phyloP scores from a whole-genome alignment of 2,113 vertebrate genomes.

The Vombatus ursinus region DNA sequence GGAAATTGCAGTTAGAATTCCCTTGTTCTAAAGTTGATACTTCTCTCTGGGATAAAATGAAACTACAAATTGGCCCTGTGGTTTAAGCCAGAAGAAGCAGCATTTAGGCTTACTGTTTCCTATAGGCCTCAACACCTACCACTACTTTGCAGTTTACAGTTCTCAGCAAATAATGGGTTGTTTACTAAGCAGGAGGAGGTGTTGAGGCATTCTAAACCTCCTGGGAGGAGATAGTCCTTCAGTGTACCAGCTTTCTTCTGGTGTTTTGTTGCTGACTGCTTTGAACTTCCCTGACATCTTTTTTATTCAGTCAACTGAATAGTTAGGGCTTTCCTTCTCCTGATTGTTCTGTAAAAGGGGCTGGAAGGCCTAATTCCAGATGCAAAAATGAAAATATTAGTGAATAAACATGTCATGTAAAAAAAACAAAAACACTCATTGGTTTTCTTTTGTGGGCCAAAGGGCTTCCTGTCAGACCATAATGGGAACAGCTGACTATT shows the following conservation, averaged over 20 bases:
- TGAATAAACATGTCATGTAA: constrained; percentile 10
- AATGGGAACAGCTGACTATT: neutral
- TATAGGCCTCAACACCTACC: neutral
- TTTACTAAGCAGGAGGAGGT: neutral
- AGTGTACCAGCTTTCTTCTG: neutral
- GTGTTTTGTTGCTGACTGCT: neutral
- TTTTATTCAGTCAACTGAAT: neutral
- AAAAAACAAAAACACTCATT: neutral
- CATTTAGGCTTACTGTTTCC: constrained; percentile 8
- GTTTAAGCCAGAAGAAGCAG: constrained; percentile 7
- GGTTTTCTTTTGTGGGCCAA: constrained; percentile 9
- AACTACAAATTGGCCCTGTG: neutral
- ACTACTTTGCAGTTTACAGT: neutral
- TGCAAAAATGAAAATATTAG: constrained; percentile 18
- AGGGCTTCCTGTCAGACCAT: constrained; percentile 11
- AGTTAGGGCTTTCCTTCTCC: neutral
- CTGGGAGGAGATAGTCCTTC: neutral
- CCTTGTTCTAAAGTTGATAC: neutral
- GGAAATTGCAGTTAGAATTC: neutral
- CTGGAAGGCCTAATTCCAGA: neutral
- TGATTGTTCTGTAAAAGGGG: constrained; percentile 13
- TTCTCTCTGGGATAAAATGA: neutral
- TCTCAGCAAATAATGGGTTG: neutral
- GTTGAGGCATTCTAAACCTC: neutral
- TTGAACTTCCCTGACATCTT: neutral